phyloP scores from a whole-genome alignment of 2,113 vertebrate genomes.

The Daboia siamensis region DNA sequence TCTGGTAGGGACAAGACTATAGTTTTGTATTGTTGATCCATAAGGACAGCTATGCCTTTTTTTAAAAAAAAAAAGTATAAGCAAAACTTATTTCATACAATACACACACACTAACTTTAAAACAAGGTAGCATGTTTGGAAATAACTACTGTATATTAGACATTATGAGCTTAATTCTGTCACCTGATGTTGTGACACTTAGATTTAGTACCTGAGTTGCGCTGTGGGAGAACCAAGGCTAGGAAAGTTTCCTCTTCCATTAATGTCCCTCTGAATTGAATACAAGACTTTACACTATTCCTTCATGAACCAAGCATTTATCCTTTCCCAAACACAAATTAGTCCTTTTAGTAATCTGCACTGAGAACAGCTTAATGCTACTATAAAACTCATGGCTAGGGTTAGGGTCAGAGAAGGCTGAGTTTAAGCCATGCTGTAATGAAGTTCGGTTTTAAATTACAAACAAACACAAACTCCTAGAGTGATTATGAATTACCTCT shows the following conservation, averaged over 20 bases:
- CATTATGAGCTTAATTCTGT: not conserved
- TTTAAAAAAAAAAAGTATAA: not conserved
- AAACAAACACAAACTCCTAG: not conserved
- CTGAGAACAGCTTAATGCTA: not conserved
- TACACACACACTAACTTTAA: not conserved
- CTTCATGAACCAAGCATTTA: slow-evolving; percentile 44
- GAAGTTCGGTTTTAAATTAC: not conserved
- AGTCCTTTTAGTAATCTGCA: slow-evolving; percentile 29
- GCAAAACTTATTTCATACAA: not conserved
- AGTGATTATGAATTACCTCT: not conserved
- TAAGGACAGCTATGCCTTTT: not conserved
- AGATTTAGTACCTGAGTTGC: not conserved
- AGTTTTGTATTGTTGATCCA: not conserved
- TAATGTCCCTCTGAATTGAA: not conserved
- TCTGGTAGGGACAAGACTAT: not conserved
- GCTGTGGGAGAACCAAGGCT: not conserved
- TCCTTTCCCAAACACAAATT: slow-evolving; percentile 37
- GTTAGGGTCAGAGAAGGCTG: not conserved
- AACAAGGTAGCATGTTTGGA: not conserved
- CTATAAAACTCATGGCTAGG: not conserved
- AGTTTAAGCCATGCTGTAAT: not conserved
- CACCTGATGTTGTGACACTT: not conserved
- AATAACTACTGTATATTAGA: not conserved
- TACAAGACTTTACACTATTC: slow-evolving; percentile 20
- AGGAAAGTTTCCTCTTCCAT: not conserved